These are phyloP conservation scores for Cebidichthys violaceus DNA, from an alignment of 2,113 vertebrate species.

Conservation along the genomic window DNA sequence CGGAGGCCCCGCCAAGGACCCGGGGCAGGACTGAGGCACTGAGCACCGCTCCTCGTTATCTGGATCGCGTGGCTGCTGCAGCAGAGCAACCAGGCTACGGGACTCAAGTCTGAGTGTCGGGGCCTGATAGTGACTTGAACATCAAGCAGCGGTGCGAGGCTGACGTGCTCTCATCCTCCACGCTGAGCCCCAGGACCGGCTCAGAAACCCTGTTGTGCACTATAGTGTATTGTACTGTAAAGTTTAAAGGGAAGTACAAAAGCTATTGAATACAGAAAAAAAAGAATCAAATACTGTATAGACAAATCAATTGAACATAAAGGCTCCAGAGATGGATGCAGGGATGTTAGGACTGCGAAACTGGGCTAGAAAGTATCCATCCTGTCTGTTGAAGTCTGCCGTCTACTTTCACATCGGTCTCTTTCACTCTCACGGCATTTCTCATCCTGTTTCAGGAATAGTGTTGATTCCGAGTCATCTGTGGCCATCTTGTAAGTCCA, in stretches of 20 bases:
- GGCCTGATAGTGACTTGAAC: slow-evolving; percentile 77
- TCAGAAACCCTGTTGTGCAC: slow-evolving; percentile 95
- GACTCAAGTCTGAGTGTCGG: slow-evolving; percentile 78
- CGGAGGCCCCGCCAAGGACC: slow-evolving; percentile 94
- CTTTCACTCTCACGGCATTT: slow-evolving; percentile 37
- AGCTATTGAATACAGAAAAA: slow-evolving; percentile 76
- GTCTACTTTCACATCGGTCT: slow-evolving; percentile 76
- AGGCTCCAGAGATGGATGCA: slow-evolving; percentile 82
- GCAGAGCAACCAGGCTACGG: slow-evolving; percentile 84
- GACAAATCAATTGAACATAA: slow-evolving; percentile 83
- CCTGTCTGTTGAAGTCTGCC: slow-evolving; percentile 79
- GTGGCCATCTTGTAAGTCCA: slow-evolving; percentile 89
- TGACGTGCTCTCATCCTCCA: slow-evolving; percentile 76
- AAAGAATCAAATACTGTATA: slow-evolving; percentile 77
- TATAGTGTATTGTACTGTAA: slow-evolving; percentile 98
- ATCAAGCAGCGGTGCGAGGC: slow-evolving; percentile 88
- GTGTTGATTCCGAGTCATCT: slow-evolving; percentile 85
- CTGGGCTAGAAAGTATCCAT: slow-evolving; percentile 84
- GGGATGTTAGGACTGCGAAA: slow-evolving; percentile 87
- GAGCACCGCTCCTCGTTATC: slow-evolving; percentile 54
- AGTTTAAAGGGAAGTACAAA: slow-evolving; percentile 97
- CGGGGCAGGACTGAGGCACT: slow-evolving; percentile 91
- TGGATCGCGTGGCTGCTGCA: slow-evolving; percentile 84
- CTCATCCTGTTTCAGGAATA: slow-evolving; percentile 71
- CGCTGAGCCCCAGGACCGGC: slow-evolving; percentile 86